Evolutionary conservation across 2,888 invertebrate species (phyloP).

Genomic region (Lathronympha strigana): DNA sequence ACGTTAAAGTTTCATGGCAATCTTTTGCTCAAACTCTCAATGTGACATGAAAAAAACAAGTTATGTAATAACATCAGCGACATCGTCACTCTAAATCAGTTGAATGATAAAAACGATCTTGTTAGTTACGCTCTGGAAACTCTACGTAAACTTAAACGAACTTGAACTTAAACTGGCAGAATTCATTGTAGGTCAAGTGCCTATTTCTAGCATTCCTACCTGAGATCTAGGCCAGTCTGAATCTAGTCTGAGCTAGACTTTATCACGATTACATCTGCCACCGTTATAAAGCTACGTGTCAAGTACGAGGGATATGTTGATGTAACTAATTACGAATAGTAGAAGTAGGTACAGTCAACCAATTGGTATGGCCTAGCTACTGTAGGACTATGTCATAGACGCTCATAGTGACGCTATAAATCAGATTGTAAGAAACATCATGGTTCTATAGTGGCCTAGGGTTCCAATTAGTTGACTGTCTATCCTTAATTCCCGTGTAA

Average conservation of each 20-base stretch:
- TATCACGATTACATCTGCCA: conserved; percentile 2
- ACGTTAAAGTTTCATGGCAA: neutral
- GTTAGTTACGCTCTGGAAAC: conserved; percentile 6
- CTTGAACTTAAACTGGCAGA: conserved; percentile 8
- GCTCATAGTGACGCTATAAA: too few relatives aligned
- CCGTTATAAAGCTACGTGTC: neutral
- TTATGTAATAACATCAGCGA: conserved; percentile 9
- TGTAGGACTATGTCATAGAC: too few relatives aligned
- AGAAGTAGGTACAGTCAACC: too few relatives aligned
- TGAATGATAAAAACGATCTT: conserved; percentile 14
- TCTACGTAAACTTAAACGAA: conserved; percentile 1
- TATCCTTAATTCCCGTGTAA: too few relatives aligned
- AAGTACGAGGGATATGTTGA: neutral
- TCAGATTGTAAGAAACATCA: too few relatives aligned
- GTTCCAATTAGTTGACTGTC: too few relatives aligned
- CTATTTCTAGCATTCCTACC: conserved; percentile 22
- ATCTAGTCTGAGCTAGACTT: conserved; percentile 6
- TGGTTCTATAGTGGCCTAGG: too few relatives aligned
- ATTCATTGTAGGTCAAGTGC: conserved; percentile 1
- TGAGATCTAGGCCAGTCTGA: conserved; percentile 17
- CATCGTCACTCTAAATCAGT: neutral
- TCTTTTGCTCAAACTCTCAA: neutral
- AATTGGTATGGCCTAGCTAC: too few relatives aligned
- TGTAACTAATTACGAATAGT: too few relatives aligned
- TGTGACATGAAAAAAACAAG: neutral